These are phyloP conservation scores for Ormyrus nitidulus DNA, from an alignment of 2,888 invertebrate species.

Conservation along the genomic window DNA sequence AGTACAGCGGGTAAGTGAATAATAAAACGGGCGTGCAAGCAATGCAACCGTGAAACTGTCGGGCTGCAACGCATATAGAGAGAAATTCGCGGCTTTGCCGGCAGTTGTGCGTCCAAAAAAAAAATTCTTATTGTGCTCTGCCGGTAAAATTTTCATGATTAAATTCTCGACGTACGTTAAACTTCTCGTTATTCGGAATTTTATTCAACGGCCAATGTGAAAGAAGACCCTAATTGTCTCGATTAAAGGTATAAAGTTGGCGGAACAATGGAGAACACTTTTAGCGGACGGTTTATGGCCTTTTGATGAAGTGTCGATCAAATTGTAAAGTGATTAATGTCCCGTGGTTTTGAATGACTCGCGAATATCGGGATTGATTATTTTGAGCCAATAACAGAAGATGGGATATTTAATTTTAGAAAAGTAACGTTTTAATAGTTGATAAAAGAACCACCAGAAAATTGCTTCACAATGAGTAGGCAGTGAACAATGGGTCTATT, in stretches of 20 bases:
- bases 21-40: conserved; percentile 46
- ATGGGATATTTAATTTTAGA: too few relatives aligned
- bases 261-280: too few relatives aligned
- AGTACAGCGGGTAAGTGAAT: conserved; percentile 43
- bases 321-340: background rate
- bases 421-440: too few relatives aligned
- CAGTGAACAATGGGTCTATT: too few relatives aligned
- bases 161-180: conserved; percentile 32
- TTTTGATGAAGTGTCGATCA: background rate
- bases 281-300: too few relatives aligned
- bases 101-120: conserved; percentile 34
- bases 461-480: too few relatives aligned
- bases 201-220: background rate
- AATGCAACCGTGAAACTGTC: conserved; percentile 26
- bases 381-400: too few relatives aligned
- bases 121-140: conserved; percentile 36
- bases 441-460: too few relatives aligned
- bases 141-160: conserved; percentile 35
- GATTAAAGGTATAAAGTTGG: too few relatives aligned
- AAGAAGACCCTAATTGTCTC: too few relatives aligned
- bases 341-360: background rate
- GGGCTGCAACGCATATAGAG: background rate
- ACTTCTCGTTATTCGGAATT: conserved; percentile 7
- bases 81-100: conserved; percentile 46
- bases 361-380: too few relatives aligned